These are phyloP conservation scores for Melanotaenia trifasciata DNA, from an alignment of 2,797 vertebrate species.

Conservation along the genomic window DNA sequence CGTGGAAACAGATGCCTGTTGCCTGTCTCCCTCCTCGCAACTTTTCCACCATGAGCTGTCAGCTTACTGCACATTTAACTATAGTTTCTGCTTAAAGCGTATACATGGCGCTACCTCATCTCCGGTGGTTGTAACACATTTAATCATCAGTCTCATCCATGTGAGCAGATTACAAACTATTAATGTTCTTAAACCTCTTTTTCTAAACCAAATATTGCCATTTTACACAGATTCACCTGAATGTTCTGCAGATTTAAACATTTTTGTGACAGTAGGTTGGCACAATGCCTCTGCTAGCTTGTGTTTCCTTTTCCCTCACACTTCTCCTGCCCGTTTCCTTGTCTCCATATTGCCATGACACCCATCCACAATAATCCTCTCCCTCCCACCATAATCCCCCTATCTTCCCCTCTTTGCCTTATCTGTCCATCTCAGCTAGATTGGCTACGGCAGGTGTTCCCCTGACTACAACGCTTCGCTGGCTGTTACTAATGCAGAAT, in stretches of 20 bases:
- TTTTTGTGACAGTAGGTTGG: slow-evolving; percentile 14
- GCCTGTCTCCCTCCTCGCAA: slow-evolving; percentile 48
- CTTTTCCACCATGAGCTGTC: slow-evolving; percentile 59
- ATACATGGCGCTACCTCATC: slow-evolving; percentile 24
- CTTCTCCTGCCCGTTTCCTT: slow-evolving; percentile 12
- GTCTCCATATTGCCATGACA: slow-evolving; percentile 26
- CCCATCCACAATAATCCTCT: slow-evolving; percentile 31
- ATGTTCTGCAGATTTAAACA: slow-evolving; percentile 18
- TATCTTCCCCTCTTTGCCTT: slow-evolving; percentile 44
- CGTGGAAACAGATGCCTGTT: slow-evolving; percentile 77
- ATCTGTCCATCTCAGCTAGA: slow-evolving; percentile 79
- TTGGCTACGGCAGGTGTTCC: slow-evolving; percentile 82
- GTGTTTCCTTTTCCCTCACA: slow-evolving; percentile 1
- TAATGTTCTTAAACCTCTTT: neutral
- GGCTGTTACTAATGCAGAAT: slow-evolving; percentile 78
- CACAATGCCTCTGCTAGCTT: slow-evolving; percentile 15
- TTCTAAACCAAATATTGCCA: neutral
- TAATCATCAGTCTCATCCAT: neutral
- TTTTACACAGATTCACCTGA: slow-evolving; percentile 4
- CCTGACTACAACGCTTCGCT: slow-evolving; percentile 78
- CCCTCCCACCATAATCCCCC: slow-evolving; percentile 40
- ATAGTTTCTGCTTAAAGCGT: slow-evolving; percentile 25
- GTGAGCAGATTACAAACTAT: neutral
- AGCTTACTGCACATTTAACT: slow-evolving; percentile 52
- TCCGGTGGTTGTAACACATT: slow-evolving; percentile 14